Conservation (phyloP, 1,140 invertebrate species). For the Himalopsyche phryganea region DNA sequence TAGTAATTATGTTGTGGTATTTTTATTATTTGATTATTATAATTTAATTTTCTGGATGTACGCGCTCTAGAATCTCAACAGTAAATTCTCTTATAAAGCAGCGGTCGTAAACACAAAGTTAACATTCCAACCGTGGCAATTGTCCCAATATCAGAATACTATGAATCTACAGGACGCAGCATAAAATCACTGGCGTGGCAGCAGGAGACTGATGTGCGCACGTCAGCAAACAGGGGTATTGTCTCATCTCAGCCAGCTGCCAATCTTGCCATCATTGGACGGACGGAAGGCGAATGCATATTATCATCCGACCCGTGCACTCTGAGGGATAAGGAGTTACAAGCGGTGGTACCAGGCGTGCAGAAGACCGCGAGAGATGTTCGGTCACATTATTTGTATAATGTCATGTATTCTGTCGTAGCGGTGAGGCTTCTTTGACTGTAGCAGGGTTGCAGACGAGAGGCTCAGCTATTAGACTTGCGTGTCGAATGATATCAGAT, state of each 20-base stretch:
- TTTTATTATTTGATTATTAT: too few relatives aligned
- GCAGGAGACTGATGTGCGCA: constrained; percentile 24
- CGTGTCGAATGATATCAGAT: constrained; percentile 16
- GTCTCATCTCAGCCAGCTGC: constrained; percentile 28
- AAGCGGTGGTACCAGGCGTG: constrained; percentile 6
- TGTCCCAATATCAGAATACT: constrained; percentile 15
- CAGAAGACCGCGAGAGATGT: constrained; percentile 14
- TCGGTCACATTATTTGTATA: constrained; percentile 32
- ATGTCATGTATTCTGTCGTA: constrained; percentile 32
- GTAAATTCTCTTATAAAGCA: too few relatives aligned
- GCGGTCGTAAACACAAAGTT: constrained; percentile 13
- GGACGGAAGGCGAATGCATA: constrained; percentile 26
- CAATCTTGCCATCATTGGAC: constrained; percentile 10
- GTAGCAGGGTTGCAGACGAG: constrained; percentile 8
- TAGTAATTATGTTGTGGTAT: too few relatives aligned
- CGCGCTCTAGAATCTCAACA: too few relatives aligned
- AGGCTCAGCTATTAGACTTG: constrained; percentile 8
- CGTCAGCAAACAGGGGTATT: constrained; percentile 30
- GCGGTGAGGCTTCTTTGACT: constrained; percentile 3
- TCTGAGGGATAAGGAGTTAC: neutral
- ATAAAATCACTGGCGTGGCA: constrained; percentile 1
- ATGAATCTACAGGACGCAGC: constrained; percentile 11
- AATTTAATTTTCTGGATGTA: too few relatives aligned
- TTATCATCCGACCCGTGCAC: constrained; percentile 18
- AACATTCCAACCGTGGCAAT: constrained; percentile 14